A percentile compares a stretch with the other conserved stretches of the same genome.
Evolutionary conservation across 2,888 invertebrate species (phyloP).

Genomic region (Pseudeuparius sepicola): DNA sequence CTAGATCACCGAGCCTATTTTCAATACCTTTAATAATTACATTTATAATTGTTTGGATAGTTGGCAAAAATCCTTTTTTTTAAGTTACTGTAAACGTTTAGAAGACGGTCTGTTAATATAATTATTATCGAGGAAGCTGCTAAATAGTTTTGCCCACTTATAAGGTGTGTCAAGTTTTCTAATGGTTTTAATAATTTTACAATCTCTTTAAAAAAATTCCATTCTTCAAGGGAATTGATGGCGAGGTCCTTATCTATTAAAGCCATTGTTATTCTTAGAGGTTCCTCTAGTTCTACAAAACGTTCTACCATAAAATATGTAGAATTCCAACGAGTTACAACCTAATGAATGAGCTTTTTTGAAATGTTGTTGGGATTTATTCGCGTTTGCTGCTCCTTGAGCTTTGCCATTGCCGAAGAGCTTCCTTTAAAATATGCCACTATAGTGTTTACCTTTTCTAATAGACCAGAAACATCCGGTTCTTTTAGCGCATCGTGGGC

Average conservation of each 20-base stretch:
- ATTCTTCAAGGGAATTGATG: conserved; percentile 20
- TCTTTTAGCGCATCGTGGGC: conserved; percentile 18
- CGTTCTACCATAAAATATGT: conserved; percentile 21
- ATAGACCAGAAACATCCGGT: conserved; percentile 1
- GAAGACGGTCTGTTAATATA: no score
- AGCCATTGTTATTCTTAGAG: conserved; percentile 8
- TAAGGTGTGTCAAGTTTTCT: conserved; percentile 20
- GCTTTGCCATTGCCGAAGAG: conserved; percentile 19
- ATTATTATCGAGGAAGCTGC: conserved; percentile 22
- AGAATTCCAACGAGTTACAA: conserved; percentile 21
- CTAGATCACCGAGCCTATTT: no score
- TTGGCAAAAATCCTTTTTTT: no score
- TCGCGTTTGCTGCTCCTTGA: conserved; percentile 28
- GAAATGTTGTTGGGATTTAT: conserved; percentile 11
- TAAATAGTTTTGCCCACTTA: conserved; percentile 22
- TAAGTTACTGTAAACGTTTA: no score
- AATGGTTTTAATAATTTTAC: conserved; percentile 21
- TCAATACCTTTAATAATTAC: conserved; percentile 13
- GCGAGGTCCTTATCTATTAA: conserved; percentile 11
- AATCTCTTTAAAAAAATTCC: conserved; percentile 20
- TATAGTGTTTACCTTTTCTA: conserved; percentile 20
- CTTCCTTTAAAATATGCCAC: conserved; percentile 17
- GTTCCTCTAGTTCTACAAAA: conserved; percentile 16
- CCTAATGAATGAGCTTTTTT: conserved; percentile 19
- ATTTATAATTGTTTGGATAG: no score